Conservation (phyloP, 2,113 vertebrate genomes). For the Pristiophorus japonicus region DNA sequence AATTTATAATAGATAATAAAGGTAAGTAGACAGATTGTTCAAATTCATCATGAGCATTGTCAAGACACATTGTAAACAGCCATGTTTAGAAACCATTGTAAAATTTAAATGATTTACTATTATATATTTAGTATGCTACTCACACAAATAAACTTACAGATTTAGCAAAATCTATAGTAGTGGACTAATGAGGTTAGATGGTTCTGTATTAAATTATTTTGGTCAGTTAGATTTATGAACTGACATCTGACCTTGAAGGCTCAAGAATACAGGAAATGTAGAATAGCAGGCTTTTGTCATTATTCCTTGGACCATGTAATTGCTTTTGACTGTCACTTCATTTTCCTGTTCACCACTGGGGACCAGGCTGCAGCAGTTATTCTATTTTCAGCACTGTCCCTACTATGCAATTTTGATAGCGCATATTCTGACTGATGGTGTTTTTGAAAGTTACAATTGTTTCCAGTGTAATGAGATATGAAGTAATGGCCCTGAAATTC, state of each 20-base stretch:
- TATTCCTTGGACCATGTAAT: not conserved
- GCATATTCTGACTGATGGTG: constrained; percentile 12
- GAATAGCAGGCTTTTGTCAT: not conserved
- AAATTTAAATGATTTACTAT: not conserved
- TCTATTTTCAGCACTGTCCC: constrained; percentile 23
- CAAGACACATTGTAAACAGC: not conserved
- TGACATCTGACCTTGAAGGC: not conserved
- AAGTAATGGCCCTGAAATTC: not conserved
- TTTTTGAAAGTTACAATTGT: not conserved
- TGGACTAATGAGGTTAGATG: not conserved
- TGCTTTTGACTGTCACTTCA: constrained; percentile 8
- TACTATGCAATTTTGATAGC: constrained; percentile 21
- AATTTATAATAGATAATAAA: not conserved
- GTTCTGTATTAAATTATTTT: not conserved
- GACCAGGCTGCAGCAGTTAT: not conserved
- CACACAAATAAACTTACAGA: not conserved
- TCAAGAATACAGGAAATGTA: constrained; percentile 2
- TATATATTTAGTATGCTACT: not conserved
- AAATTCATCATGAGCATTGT: not conserved
- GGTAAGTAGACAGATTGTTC: not conserved
- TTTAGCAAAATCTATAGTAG: constrained; percentile 7
- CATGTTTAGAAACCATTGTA: not conserved
- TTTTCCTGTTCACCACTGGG: constrained; percentile 1
- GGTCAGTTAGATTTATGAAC: not conserved
- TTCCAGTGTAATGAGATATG: not conserved